A percentile compares a stretch with the other conserved stretches of the same genome.
Conservation (phyloP, 2,888 invertebrate genomes). For the Chirona hameri region DNA sequence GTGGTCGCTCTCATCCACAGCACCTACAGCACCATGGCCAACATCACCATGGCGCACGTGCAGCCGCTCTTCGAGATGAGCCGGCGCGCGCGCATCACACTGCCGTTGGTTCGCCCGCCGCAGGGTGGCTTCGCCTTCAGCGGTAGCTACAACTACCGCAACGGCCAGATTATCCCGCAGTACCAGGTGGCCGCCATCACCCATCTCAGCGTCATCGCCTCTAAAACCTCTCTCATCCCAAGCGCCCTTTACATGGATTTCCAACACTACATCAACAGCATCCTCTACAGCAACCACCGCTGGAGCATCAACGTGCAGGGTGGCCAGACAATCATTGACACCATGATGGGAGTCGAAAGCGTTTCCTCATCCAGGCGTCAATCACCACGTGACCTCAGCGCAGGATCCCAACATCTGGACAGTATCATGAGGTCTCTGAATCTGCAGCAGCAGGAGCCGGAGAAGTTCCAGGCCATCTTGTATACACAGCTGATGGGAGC, state of each 20-base stretch:
- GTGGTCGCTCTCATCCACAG: constrained; percentile 45
- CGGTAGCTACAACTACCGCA: not conserved
- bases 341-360: not conserved
- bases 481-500: not conserved
- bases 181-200: not conserved
- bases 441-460: not conserved
- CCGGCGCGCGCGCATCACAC: constrained; percentile 13
- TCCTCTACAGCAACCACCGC: not conserved
- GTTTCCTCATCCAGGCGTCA: not conserved
- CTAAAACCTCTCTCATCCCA: not conserved
- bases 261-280: not conserved
- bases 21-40: constrained; percentile 42
- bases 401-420: not conserved
- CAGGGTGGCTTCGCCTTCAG: not conserved
- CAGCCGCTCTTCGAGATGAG: constrained; percentile 29
- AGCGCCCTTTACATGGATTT: not conserved
- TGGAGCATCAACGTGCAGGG: not conserved
- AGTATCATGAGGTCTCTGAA: not conserved
- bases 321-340: no score
- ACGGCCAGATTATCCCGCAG: not conserved
- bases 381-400: not conserved
- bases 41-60: constrained; percentile 37
- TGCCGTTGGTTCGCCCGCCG: not conserved
- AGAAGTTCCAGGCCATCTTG: not conserved
- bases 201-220: not conserved